phyloP scores from a whole-genome alignment of 2,888 invertebrate species.

The Macroteleia sp. region DNA sequence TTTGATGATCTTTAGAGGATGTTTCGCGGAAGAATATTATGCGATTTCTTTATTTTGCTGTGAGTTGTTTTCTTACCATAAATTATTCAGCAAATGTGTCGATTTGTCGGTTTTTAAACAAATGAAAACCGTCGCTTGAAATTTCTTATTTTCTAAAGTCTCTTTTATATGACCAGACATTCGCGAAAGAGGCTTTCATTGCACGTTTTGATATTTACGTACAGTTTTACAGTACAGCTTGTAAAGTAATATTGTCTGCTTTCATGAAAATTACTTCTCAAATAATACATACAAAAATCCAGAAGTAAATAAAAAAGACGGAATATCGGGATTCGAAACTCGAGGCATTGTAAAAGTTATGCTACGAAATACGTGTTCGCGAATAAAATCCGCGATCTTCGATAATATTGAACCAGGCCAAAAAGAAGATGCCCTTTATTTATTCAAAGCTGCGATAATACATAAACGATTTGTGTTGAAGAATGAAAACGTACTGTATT shows the following conservation, averaged over 20 bases:
- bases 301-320: slow-evolving; percentile 27
- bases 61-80: no score
- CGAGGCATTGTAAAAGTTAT: slow-evolving; percentile 10
- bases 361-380: background rate
- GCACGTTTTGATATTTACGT: slow-evolving; percentile 44
- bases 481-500: no score
- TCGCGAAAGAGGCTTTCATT: slow-evolving; percentile 28
- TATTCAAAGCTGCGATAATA: no score
- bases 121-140: background rate
- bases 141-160: background rate
- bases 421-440: no score
- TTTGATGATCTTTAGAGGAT: slow-evolving; percentile 43
- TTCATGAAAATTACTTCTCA: slow-evolving; percentile 55
- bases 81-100: no score
- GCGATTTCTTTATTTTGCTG: slow-evolving; percentile 25
- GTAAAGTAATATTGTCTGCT: slow-evolving; percentile 56
- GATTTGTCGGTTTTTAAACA: slow-evolving; percentile 11
- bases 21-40: slow-evolving; percentile 18
- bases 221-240: slow-evolving; percentile 24
- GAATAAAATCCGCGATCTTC: no score
- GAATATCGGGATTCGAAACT: slow-evolving; percentile 12
- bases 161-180: slow-evolving; percentile 4
- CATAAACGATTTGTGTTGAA: no score
- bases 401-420: no score
- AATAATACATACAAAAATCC: slow-evolving; percentile 38